phyloP scores from a whole-genome alignment of 2,888 invertebrate species.

The Hesperia comma region DNA sequence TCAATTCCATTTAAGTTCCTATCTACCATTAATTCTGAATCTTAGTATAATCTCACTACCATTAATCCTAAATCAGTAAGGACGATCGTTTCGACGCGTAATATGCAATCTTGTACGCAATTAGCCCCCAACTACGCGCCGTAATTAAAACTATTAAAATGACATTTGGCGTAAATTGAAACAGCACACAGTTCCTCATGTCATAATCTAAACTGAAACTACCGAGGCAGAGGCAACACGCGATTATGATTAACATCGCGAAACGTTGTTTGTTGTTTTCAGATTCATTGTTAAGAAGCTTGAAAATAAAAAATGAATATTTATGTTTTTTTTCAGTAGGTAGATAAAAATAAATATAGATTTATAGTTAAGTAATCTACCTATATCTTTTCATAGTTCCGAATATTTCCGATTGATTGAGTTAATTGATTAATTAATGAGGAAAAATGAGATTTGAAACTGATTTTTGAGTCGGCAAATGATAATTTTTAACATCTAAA shows the following conservation, averaged over 20 bases:
- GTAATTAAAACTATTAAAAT: constrained; percentile 81
- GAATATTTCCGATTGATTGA: too few relatives aligned
- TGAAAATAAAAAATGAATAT: too few relatives aligned
- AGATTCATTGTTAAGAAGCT: too few relatives aligned
- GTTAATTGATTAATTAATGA: too few relatives aligned
- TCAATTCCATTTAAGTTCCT: neutral
- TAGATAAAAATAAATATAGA: too few relatives aligned
- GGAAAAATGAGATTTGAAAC: too few relatives aligned
- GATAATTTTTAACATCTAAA: too few relatives aligned
- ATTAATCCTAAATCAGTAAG: constrained; percentile 25
- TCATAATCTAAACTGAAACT: constrained; percentile 22
- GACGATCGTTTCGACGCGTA: constrained; percentile 17
- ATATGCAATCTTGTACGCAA: constrained; percentile 48
- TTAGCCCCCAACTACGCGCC: constrained; percentile 54
- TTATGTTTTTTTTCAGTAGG: too few relatives aligned
- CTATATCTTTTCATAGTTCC: too few relatives aligned
- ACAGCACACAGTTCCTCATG: constrained; percentile 50
- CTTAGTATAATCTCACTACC: constrained; percentile 8
- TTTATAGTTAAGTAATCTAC: too few relatives aligned
- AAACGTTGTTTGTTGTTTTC: neutral
- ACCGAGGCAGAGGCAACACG: neutral
- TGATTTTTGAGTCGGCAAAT: too few relatives aligned
- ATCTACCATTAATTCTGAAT: constrained; percentile 1
- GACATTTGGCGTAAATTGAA: constrained; percentile 69
- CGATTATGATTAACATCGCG: constrained; percentile 26